Evolutionary conservation across 2,888 invertebrate genomes (phyloP).

Genomic region (Gisinianus flammeolus): DNA sequence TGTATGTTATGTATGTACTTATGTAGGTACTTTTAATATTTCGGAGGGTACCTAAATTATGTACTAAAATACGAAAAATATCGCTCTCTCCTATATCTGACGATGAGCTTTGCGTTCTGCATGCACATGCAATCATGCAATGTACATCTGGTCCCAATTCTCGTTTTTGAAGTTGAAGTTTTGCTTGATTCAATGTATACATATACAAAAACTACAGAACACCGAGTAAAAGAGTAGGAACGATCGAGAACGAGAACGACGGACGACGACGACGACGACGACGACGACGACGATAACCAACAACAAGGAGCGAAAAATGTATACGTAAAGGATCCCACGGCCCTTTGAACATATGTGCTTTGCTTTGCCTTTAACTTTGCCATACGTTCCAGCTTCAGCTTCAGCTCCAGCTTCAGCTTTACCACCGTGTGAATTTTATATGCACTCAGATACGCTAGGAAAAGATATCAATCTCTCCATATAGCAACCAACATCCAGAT

Average conservation of each 20-base stretch:
- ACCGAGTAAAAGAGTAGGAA: too few relatives aligned
- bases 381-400: constrained; percentile 20
- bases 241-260: neutral
- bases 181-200: too few relatives aligned
- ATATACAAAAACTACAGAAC: too few relatives aligned
- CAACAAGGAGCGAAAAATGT: too few relatives aligned
- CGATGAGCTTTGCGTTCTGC: neutral
- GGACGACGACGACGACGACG: neutral
- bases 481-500: neutral
- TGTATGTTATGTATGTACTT: too few relatives aligned
- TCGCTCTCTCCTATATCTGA: too few relatives aligned
- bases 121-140: constrained; percentile 30
- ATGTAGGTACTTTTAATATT: neutral
- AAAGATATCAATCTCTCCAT: constrained; percentile 18
- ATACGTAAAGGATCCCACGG: constrained; percentile 47
- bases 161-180: neutral
- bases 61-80: too few relatives aligned
- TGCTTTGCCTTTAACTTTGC: constrained; percentile 12
- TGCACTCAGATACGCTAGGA: constrained; percentile 7
- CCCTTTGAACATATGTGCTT: constrained; percentile 45
- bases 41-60: neutral
- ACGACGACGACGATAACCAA: neutral
- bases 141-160: constrained; percentile 32
- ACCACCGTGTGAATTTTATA: constrained; percentile 27
- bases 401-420: neutral